These are phyloP conservation scores for Catostomus latipinnis DNA, from an alignment of 2,797 vertebrate species.

Conservation along the genomic window DNA sequence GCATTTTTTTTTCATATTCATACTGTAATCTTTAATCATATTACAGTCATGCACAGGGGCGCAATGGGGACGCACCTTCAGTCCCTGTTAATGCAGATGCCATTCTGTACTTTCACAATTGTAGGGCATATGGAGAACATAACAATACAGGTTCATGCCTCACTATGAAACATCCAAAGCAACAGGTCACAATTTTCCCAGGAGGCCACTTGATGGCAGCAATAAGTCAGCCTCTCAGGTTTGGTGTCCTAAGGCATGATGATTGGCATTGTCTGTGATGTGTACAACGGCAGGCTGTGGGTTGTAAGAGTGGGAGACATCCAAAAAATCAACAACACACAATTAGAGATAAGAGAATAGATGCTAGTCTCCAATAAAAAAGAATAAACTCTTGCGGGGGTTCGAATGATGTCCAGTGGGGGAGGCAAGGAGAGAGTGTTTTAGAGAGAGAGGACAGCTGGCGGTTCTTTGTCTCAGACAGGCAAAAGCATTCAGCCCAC, in stretches of 20 bases:
- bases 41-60: not conserved
- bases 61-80: not conserved
- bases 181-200: constrained; percentile 52
- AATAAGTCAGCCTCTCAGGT: constrained; percentile 51
- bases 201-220: constrained; percentile 60
- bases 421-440: constrained; percentile 61
- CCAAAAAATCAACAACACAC: constrained; percentile 61
- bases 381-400: constrained; percentile 70
- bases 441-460: constrained; percentile 34
- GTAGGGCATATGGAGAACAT: not conserved
- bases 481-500: constrained; percentile 47
- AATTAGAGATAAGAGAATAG: constrained; percentile 80
- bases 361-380: constrained; percentile 77
- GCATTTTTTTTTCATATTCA: too few relatives aligned
- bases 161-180: constrained; percentile 22
- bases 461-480: constrained; percentile 56
- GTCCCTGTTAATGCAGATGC: not conserved
- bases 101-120: not conserved
- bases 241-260: constrained; percentile 51
- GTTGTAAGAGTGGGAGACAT: constrained; percentile 60
- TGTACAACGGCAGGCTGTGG: constrained; percentile 52
- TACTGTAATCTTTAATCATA: not conserved
- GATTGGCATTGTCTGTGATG: constrained; percentile 52
- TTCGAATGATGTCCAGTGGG: constrained; percentile 53
- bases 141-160: not conserved